Percentiles rank a stretch among this genome's conserved stretches.
These are phyloP conservation scores for Pycnonotus jocosus DNA, from an alignment of 2,113 vertebrate genomes.

Conservation along the genomic window DNA sequence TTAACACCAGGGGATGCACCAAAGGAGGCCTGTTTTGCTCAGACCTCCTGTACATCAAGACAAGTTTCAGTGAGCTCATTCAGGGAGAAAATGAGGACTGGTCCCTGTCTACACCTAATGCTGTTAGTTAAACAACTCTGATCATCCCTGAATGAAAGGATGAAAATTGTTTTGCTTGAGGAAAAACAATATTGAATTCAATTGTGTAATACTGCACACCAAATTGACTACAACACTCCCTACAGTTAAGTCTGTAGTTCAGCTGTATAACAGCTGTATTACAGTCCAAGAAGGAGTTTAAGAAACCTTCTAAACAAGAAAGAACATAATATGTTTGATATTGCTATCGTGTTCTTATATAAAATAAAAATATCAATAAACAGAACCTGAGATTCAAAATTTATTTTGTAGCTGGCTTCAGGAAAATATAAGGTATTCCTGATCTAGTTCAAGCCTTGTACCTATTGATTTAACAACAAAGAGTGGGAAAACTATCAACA, in stretches of 20 bases:
- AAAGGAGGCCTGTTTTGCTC: not conserved
- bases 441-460: not conserved
- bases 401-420: not conserved
- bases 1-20: not conserved
- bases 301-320: not conserved
- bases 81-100: not conserved
- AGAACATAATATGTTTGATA: not conserved
- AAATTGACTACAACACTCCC: not conserved
- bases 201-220: not conserved
- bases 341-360: not conserved
- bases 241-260: not conserved
- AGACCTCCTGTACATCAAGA: not conserved
- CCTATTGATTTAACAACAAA: not conserved
- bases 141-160: not conserved
- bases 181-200: not conserved
- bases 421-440: not conserved
- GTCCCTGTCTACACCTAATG: not conserved
- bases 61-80: not conserved
- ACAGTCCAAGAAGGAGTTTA: not conserved
- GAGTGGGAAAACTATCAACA: not conserved
- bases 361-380: slow-evolving; percentile 7
- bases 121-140: not conserved
- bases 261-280: not conserved
- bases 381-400: not conserved
- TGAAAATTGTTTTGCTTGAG: not conserved